A percentile compares a stretch with the other conserved stretches of the same genome.
Conservation (phyloP, 2,797 vertebrate species). For the Nyctalus aviator region DNA sequence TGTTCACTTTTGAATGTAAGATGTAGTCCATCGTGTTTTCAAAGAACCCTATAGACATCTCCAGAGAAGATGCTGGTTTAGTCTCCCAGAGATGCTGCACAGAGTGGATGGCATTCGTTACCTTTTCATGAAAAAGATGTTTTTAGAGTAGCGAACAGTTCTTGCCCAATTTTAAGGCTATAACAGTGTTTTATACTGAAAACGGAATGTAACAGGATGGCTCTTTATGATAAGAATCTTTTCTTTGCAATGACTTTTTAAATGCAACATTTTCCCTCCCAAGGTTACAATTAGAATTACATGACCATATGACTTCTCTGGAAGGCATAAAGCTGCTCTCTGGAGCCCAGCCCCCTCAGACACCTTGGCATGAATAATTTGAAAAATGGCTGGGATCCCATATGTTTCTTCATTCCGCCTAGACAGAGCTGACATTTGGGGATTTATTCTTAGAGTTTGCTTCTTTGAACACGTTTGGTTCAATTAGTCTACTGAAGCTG, state of each 20-base stretch:
- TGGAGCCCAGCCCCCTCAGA: constrained; percentile 27
- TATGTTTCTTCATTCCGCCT: constrained; percentile 10
- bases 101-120: background rate
- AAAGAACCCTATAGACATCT: background rate
- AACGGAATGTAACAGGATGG: constrained; percentile 19
- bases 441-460: constrained; percentile 57
- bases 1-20: constrained; percentile 64
- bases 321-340: constrained; percentile 49
- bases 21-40: background rate
- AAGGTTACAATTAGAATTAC: constrained; percentile 66
- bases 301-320: constrained; percentile 56
- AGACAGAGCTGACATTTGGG: constrained; percentile 64
- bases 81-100: background rate
- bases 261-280: background rate
- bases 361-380: constrained; percentile 44
- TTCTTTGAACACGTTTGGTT: constrained; percentile 66
- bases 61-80: background rate
- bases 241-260: constrained; percentile 54
- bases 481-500: constrained; percentile 70
- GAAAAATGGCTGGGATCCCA: constrained; percentile 45
- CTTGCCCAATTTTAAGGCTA: constrained; percentile 41
- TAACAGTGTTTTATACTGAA: constrained; percentile 37
- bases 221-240: constrained; percentile 43
- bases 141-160: background rate
- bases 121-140: background rate